Base-by-base conservation (phyloP, 1,140 invertebrate genomes). In the Drosophila pectinifera region DNA sequence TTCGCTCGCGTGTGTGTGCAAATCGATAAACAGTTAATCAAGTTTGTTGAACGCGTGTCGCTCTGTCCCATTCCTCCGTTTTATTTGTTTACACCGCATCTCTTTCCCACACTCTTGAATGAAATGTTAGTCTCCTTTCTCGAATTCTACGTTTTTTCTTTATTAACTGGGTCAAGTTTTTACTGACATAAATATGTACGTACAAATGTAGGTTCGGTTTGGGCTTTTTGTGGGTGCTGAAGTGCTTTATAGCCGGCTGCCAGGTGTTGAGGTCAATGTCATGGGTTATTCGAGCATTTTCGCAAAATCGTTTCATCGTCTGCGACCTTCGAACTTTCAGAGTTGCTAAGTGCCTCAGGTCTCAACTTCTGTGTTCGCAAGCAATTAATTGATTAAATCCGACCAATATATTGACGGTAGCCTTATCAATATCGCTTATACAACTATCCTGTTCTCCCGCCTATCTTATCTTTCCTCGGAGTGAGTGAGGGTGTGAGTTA, bases 11-110 rank as follows among this genome's bases (percentile, higher is more conserved):
- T 45, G 36, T 61, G 41, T 54, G 51, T 64, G 51, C 24, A 41
- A 86, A 83, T 88, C 83, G 74, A 89, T 88, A 83, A 79, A 73
- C 62, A 36, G 56, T 79, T 88, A 69, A 83, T 82, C 46, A 76
- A 77, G 74, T 78, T 74, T 82, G 57, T 70, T 61, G 39, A 53
- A 68, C 11, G 42, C 43, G 31, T 58, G 34, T 65, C 62, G 56
- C 26, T 18, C 55, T 22, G 46, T 58, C 36, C 49, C 24, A n/a
- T 20, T 57, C 38, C 42, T 26, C 16, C 45, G 22, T 16, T 14
- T 46, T 26, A 58, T 49, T 64, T 82, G 69, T 83, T 78, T 81
- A 76, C 56, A 61, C 49, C 10, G 10, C 53, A 36, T 63, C 69
- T 74, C 28, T 41, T 51, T 56, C 14, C 20, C 43, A n/a, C 45